These are phyloP conservation scores for Graptemys geographica DNA, from an alignment of 2,797 vertebrate genomes.

Conservation along the genomic window DNA sequence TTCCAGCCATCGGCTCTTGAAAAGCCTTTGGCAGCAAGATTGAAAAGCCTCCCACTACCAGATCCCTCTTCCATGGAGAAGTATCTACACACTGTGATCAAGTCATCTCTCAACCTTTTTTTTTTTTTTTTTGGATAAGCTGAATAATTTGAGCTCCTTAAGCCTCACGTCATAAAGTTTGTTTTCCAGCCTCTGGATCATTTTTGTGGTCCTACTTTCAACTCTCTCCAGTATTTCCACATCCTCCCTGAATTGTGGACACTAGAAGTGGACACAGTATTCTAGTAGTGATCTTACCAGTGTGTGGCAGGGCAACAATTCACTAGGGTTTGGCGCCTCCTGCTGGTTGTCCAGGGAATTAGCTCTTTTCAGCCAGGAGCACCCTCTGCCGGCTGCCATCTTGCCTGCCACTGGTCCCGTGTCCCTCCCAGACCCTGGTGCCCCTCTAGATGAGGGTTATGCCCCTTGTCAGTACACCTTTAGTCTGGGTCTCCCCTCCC, in stretches of 20 bases:
- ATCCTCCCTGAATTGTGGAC: background rate
- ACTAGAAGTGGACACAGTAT: background rate
- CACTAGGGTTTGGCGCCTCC: accelerated
- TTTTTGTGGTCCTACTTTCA: background rate
- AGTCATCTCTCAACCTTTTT: background rate
- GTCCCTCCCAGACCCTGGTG: no score
- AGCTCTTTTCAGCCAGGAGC: no score
- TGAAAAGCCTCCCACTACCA: background rate
- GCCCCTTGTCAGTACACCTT: no score
- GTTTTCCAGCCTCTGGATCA: background rate
- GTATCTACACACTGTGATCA: background rate
- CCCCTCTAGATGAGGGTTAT: no score
- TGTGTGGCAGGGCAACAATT: no score
- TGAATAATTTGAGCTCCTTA: background rate
- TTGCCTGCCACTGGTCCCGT: no score
- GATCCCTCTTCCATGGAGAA: background rate
- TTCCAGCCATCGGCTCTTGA: background rate
- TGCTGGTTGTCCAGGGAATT: no score
- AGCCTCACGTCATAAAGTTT: background rate
- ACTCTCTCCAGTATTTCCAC: background rate
- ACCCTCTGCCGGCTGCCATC: no score
- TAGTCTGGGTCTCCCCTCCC: no score
- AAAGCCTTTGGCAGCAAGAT: background rate
- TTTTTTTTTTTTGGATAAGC: background rate
- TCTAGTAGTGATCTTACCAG: background rate